Conservation (phyloP, 2,113 vertebrate species). For the Scatophagus argus region DNA sequence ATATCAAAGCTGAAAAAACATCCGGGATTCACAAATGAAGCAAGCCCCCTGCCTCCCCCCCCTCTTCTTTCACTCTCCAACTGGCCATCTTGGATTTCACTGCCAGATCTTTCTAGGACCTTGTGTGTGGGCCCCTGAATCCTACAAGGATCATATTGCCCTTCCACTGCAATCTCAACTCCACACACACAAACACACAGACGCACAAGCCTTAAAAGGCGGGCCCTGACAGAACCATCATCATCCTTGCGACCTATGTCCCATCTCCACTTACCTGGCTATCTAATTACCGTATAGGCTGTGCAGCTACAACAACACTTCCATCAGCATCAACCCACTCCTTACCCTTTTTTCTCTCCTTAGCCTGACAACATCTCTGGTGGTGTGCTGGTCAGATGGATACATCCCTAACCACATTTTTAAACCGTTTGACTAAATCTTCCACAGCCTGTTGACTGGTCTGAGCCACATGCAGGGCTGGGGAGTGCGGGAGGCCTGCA, state of each 20-base stretch:
- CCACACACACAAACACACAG: constrained; percentile 43
- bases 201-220: constrained; percentile 60
- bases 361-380: constrained; percentile 41
- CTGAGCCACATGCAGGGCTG: constrained; percentile 62
- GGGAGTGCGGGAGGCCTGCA: constrained; percentile 49
- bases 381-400: constrained; percentile 57
- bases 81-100: constrained; percentile 83
- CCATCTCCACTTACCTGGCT: constrained; percentile 73
- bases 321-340: constrained; percentile 50
- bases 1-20: constrained; percentile 72
- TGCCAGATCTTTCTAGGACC: constrained; percentile 76
- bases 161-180: constrained; percentile 73
- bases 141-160: constrained; percentile 81
- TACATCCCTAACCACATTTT: constrained; percentile 67
- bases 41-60: constrained; percentile 32
- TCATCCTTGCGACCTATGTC: constrained; percentile 58
- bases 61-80: constrained; percentile 57
- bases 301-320: constrained; percentile 51
- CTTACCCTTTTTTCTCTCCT: constrained; percentile 4
- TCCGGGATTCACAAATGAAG: constrained; percentile 74
- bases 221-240: constrained; percentile 70
- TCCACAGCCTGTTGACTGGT: constrained; percentile 60
- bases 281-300: constrained; percentile 71
- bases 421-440: constrained; percentile 55
- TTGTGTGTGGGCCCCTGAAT: constrained; percentile 81